phyloP scores from a whole-genome alignment of 2,888 invertebrate genomes.

The Cephus sareptanus region DNA sequence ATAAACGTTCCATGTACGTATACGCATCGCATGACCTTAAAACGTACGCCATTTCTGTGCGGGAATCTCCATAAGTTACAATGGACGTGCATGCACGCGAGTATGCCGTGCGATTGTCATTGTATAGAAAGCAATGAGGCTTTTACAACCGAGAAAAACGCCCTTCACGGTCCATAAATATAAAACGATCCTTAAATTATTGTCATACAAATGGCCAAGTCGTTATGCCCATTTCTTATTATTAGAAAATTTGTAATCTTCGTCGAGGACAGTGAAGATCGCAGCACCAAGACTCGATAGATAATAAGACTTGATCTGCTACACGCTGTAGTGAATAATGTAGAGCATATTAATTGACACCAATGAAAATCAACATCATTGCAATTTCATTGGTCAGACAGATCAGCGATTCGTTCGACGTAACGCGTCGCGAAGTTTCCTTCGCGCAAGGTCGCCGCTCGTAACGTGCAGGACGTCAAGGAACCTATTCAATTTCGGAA shows the following conservation, averaged over 20 bases:
- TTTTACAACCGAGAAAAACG: not conserved
- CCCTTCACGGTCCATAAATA: not conserved
- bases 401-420: not conserved
- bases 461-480: not conserved
- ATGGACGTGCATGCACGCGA: not conserved
- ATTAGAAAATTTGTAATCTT: not conserved
- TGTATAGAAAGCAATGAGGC: not conserved
- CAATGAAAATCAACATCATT: conserved; percentile 30
- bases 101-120: not conserved
- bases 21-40: not conserved
- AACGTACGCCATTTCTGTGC: not conserved
- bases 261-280: not conserved
- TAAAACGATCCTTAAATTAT: not conserved
- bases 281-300: not conserved
- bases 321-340: conserved; percentile 24
- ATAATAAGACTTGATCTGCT: conserved; percentile 12
- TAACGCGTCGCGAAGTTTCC: not conserved
- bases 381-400: conserved; percentile 20
- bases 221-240: not conserved
- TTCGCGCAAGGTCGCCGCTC: not conserved
- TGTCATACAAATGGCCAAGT: not conserved
- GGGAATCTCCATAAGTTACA: not conserved
- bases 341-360: conserved; percentile 35
- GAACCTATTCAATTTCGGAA: not conserved
- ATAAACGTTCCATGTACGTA: not conserved